phyloP scores from a whole-genome alignment of 1,140 invertebrate genomes.

The Ips typographus region DNA sequence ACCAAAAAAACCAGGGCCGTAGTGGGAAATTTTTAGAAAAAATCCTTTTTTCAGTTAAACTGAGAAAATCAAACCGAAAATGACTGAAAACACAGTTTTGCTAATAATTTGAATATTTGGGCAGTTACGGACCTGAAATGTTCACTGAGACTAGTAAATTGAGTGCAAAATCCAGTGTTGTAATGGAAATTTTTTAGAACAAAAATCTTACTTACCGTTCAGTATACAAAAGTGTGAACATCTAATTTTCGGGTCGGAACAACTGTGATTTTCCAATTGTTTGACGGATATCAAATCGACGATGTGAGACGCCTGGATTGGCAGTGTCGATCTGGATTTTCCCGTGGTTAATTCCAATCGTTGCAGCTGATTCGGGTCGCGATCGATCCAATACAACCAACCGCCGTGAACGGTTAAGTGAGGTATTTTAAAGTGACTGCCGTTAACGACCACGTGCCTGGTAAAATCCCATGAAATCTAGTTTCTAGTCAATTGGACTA shows the following conservation, averaged over 20 bases:
- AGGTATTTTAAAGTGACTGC: constrained; percentile 45
- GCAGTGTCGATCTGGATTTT: constrained; percentile 43
- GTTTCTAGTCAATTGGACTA: no score
- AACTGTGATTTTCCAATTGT: constrained; percentile 45
- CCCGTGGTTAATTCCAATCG: constrained; percentile 47
- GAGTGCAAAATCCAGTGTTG: no score
- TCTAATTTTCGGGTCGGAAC: constrained; percentile 35
- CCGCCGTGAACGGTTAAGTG: constrained; percentile 48
- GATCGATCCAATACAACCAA: constrained; percentile 50
- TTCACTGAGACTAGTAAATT: no score
- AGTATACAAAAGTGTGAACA: constrained; percentile 73
- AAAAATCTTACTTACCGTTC: constrained; percentile 42
- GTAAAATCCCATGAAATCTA: no score
- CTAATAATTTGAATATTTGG: no score
- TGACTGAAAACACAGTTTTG: no score
- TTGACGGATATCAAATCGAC: constrained; percentile 49
- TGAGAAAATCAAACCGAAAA: no score
- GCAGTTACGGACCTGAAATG: no score
- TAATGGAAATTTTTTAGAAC: no score
- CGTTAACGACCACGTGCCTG: constrained; percentile 47
- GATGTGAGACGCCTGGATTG: constrained; percentile 45
- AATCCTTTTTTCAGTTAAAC: no score
- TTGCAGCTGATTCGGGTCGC: constrained; percentile 46
- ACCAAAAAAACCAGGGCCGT: no score
- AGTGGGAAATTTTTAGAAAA: no score